A percentile compares a stretch with the other conserved stretches of the same genome.
These are phyloP conservation scores for Etheostoma nigrum DNA, from an alignment of 2,797 vertebrate species.

Conservation along the genomic window DNA sequence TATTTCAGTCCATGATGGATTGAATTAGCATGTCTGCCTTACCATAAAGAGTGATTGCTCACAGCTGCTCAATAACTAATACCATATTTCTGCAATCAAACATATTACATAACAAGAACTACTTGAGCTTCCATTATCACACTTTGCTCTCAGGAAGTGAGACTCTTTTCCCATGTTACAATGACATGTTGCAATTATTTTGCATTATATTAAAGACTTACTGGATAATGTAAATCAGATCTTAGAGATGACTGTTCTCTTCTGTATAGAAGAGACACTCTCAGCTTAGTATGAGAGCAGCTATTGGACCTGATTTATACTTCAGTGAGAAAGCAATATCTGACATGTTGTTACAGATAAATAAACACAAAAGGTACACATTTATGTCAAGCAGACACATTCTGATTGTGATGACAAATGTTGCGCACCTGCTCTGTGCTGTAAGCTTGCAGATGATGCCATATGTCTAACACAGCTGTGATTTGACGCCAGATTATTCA, in stretches of 20 bases:
- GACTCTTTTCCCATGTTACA: background rate
- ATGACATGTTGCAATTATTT: background rate
- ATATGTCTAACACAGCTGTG: constrained; percentile 28
- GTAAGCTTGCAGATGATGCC: constrained; percentile 18
- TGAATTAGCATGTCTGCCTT: background rate
- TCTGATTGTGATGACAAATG: constrained; percentile 44
- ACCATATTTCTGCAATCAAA: background rate
- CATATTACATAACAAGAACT: background rate
- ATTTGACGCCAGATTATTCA: constrained; percentile 31
- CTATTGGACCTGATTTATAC: constrained; percentile 13
- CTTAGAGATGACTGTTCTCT: background rate
- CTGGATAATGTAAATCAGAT: background rate
- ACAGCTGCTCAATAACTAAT: background rate
- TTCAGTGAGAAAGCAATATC: constrained; percentile 13
- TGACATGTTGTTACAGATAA: constrained; percentile 8
- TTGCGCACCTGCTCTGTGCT: constrained; percentile 20
- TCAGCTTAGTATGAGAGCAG: background rate
- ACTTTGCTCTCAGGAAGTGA: background rate
- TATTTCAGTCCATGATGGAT: background rate
- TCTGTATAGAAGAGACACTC: background rate
- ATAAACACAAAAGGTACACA: constrained; percentile 19
- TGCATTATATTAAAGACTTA: background rate
- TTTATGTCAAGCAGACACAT: background rate
- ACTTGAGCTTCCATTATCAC: background rate
- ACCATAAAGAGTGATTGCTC: background rate